These are phyloP conservation scores for Dorcus hopei DNA, from an alignment of 2,888 invertebrate genomes.

Conservation along the genomic window DNA sequence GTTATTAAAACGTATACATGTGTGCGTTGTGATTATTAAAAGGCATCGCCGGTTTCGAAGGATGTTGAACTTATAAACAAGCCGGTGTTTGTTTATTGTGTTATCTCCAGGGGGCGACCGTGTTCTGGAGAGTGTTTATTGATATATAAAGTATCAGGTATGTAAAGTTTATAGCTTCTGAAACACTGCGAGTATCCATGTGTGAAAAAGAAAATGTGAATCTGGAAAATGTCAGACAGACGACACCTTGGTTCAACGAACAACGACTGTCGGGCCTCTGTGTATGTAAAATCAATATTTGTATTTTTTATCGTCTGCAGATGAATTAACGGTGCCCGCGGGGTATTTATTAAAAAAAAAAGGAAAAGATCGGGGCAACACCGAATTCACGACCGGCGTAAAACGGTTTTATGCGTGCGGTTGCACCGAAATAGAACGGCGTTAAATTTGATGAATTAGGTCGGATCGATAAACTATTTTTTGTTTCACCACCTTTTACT, in stretches of 20 bases:
- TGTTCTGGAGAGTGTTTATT: slow-evolving; percentile 14
- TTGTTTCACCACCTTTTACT: too few relatives aligned
- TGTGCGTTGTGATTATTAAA: too few relatives aligned
- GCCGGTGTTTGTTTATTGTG: slow-evolving; percentile 9
- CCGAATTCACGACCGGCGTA: too few relatives aligned
- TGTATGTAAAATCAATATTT: background rate
- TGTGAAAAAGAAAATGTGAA: slow-evolving; percentile 21
- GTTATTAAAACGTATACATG: too few relatives aligned
- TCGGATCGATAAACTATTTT: too few relatives aligned
- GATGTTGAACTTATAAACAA: slow-evolving; percentile 11
- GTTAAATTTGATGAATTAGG: too few relatives aligned
- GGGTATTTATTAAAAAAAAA: too few relatives aligned
- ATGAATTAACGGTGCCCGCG: too few relatives aligned
- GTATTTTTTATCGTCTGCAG: too few relatives aligned
- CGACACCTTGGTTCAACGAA: slow-evolving; percentile 19
- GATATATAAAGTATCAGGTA: slow-evolving; percentile 16
- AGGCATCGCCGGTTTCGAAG: background rate
- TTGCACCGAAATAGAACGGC: too few relatives aligned
- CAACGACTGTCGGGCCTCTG: background rate
- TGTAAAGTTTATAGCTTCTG: slow-evolving; percentile 14
- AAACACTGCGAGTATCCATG: slow-evolving; percentile 16
- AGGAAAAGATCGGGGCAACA: too few relatives aligned
- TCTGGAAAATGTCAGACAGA: slow-evolving; percentile 21
- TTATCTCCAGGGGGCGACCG: slow-evolving; percentile 5
- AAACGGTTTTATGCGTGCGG: too few relatives aligned